These are phyloP conservation scores for Brachionus rotundiformis DNA, from an alignment of 1,140 invertebrate species.

Conservation along the genomic window DNA sequence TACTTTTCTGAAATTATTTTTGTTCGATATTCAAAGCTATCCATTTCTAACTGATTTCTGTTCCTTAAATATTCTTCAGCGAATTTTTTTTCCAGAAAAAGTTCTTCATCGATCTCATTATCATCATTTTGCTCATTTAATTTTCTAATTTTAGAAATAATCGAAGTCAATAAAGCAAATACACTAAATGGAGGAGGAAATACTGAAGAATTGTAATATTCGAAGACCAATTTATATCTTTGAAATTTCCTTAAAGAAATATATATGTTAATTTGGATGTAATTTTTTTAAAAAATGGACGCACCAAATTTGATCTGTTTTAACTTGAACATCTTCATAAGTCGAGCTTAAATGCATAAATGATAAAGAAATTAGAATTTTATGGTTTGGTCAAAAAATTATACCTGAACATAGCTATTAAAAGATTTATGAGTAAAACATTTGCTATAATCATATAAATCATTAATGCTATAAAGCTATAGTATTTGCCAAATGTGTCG, in stretches of 20 bases:
- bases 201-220: slow-evolving; percentile 40
- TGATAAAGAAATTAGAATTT: too few species aligned
- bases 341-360: slow-evolving; percentile 42
- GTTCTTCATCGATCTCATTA: slow-evolving; percentile 15
- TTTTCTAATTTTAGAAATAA: slow-evolving; percentile 71
- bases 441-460: slow-evolving; percentile 60
- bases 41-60: neutral
- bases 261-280: neutral
- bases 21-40: neutral
- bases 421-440: slow-evolving; percentile 60
- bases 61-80: slow-evolving; percentile 43
- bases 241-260: slow-evolving; percentile 43
- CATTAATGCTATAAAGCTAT: slow-evolving; percentile 38
- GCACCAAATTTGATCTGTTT: slow-evolving; percentile 48
- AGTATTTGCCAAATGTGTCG: neutral
- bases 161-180: slow-evolving; percentile 65
- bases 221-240: slow-evolving; percentile 39
- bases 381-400: too few species aligned
- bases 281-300: neutral
- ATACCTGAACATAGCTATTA: slow-evolving; percentile 64
- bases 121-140: neutral
- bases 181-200: slow-evolving; percentile 50
- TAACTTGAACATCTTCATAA: slow-evolving; percentile 45
- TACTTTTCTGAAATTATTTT: slow-evolving; percentile 49
- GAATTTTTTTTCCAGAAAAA: slow-evolving; percentile 45